Base-by-base conservation (phyloP, 2,888 invertebrate species). In the Coenonympha glycerion region DNA sequence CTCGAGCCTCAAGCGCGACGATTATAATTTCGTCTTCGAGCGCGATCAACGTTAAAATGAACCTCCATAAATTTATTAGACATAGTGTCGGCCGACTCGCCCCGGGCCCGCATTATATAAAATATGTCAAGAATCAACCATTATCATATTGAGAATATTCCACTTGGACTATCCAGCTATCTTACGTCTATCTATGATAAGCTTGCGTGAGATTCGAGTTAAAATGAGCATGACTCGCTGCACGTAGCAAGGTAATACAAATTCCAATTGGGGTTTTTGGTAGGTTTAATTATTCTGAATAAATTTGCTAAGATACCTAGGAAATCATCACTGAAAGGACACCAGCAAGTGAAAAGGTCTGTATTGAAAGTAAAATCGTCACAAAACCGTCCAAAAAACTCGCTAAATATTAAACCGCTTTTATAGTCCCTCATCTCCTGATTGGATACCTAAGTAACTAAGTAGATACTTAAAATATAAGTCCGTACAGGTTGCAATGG, bases 61-160 rank as follows among this genome's bases (percentile, higher is more conserved):
- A 82, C 73, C 80, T 71, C 75, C 83, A 84, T 86, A 87, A 86
- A 86, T 87, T 87, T 87, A 86, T 87, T 86, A 86, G 87, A 86
- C 87, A 83, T 82, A 85, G 85, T 85, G 86, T 86, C 85, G 84
- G 87, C 71, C 69, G 63, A 61, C 60, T 71, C 61, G 84, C 87
- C 84, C 59, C 69, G 53, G 84, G 86, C 83, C 69, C 70, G 80
- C 77, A 86, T 87, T 87, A 85, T 78, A 83, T 74, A 78, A 81
- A 82, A 81, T 82, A 84, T 86, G 86, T 86, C 85, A 85, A 79
- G 84, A 85, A 84, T 86, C 79, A 84, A 81, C 74, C 81, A 83
- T 85, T 86, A 86, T 79, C 76, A 75, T 82, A 80, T 73, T 68
- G 68, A 71, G 73, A 78, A 76, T 76, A 71, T 71, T 78, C 73